A percentile compares a stretch with the other conserved stretches of the same genome.
These are phyloP conservation scores for Dryas iulia DNA, from an alignment of 1,140 invertebrate genomes.

Conservation along the genomic window DNA sequence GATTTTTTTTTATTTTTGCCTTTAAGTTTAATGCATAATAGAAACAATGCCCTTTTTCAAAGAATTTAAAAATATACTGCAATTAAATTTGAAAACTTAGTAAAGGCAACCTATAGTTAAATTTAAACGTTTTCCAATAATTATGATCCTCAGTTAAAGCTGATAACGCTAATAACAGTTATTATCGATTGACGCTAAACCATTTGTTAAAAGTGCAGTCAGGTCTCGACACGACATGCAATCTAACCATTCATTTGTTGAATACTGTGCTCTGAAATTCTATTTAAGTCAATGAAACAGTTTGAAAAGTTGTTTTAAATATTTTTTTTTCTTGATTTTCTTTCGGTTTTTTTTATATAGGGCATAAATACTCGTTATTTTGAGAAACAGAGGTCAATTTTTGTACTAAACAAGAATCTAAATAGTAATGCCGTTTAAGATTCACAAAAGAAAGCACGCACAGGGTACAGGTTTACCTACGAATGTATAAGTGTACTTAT, in stretches of 20 bases:
- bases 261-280: not conserved
- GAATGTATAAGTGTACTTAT: no score
- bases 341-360: no score
- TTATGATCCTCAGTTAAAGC: not conserved
- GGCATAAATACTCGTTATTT: no score
- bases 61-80: not conserved
- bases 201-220: conserved; percentile 20
- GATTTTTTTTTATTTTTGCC: no score
- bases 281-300: not conserved
- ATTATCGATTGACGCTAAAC: conserved; percentile 1
- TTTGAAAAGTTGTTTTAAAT: no score
- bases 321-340: no score
- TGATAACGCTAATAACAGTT: conserved; percentile 3
- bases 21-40: no score
- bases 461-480: no score
- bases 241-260: conserved; percentile 17
- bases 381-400: no score
- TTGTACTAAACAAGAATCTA: no score
- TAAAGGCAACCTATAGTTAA: not conserved
- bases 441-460: no score
- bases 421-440: no score
- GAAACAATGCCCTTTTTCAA: not conserved
- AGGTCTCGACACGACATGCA: conserved; percentile 7
- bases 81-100: not conserved
- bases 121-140: not conserved